Base-by-base conservation (phyloP, 1,140 invertebrate species). In the Apis laboriosa region DNA sequence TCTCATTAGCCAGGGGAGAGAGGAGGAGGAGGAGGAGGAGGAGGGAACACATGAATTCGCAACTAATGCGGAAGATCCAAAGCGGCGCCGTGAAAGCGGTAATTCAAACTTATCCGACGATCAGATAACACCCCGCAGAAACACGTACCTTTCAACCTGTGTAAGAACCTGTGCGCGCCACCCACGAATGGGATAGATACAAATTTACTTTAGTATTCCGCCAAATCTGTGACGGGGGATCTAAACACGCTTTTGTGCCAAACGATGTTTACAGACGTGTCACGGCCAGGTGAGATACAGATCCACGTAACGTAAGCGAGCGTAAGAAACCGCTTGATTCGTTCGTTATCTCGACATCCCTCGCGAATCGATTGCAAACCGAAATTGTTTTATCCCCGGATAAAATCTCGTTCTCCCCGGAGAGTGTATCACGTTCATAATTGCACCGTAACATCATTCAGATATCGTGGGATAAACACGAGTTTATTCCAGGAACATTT, bases 21-120 rank as follows among this genome's bases (percentile, higher is more conserved):
- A 34, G 2, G 28, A 28, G 28, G 2, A 2, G 28, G 28, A 28
- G 28, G 28, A 28, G 28, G 28, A 2, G 34, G 34, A 34, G 34
- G 34, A 21, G 43, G n/a, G 56, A n/a, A n/a, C 58, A 17, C 58
- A 24, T 24, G 67, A 78, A 64, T 77, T 66, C 67, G 51, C 56
- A 49, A 58, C 58, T 70, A 76, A 82, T 55, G 28, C 34, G n/a
- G 24, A 71, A 64, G 53, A 78, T 63, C 24, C 81, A 77, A 71
- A 56, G 58, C 24, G 12, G n/a, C 34, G 5, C 66, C 53, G 17
- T 64, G 75, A 78, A 78, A 64, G 81, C 67, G 72, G 58, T 64
- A 64, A 71, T 78, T 78, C 67, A 83, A 78, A 83, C 81, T 77
- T 83, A 83, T 83, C 81, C 76, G 58, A 78, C 64, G 76, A 83